phyloP scores from a whole-genome alignment of 2,888 invertebrate species.

The Caenorhabditis sp. region DNA sequence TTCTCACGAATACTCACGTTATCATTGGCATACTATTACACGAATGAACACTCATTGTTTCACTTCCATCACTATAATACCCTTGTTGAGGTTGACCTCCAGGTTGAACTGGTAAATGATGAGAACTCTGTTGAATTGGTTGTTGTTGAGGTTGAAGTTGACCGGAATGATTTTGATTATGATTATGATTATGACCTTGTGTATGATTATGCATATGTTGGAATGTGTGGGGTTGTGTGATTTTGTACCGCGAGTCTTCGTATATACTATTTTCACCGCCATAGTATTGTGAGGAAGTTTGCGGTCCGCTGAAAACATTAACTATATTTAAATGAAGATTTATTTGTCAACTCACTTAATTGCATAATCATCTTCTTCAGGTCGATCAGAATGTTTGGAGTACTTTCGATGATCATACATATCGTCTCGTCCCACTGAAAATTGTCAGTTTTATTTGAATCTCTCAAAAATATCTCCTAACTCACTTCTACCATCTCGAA shows the following conservation, averaged over 20 bases:
- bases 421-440: conserved; percentile 57
- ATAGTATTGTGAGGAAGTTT: conserved; percentile 40
- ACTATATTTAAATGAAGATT: not conserved
- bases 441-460: not conserved
- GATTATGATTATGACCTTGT: conserved; percentile 27
- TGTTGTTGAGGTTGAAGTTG: conserved; percentile 16
- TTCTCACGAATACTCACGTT: conserved; percentile 32
- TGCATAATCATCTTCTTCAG: conserved; percentile 5
- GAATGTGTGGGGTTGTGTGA: conserved; percentile 10
- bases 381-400: conserved; percentile 2
- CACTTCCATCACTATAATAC: conserved; percentile 69
- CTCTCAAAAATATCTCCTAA: not conserved
- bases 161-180: conserved; percentile 29
- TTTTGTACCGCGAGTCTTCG: conserved; percentile 40
- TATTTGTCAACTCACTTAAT: not conserved
- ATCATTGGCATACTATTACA: conserved; percentile 64
- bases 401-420: conserved; percentile 38
- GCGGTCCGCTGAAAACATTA: conserved; percentile 27
- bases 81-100: conserved; percentile 49
- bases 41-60: conserved; percentile 68
- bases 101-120: conserved; percentile 18
- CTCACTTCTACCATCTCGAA: not conserved
- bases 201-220: conserved; percentile 27
- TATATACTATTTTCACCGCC: conserved; percentile 37
- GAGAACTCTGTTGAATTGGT: conserved; percentile 18